These are phyloP conservation scores for Chrysocyon brachyurus DNA, from an alignment of 2,797 vertebrate species.

Conservation along the genomic window DNA sequence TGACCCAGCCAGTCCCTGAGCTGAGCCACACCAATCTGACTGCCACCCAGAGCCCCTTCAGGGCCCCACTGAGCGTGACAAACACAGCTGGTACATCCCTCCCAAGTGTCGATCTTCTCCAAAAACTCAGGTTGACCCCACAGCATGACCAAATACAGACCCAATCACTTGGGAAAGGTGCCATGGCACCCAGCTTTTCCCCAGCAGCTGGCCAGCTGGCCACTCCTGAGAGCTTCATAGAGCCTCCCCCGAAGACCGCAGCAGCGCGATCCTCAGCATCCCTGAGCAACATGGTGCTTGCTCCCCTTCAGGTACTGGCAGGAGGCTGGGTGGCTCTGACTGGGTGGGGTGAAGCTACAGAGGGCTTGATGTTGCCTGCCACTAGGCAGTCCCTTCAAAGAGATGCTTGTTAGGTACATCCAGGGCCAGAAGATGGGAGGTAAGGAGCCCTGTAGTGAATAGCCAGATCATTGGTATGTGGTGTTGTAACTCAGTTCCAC, in stretches of 20 bases:
- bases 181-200: constrained; percentile 92
- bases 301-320: constrained; percentile 89
- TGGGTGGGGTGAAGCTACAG: neutral
- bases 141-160: constrained; percentile 90
- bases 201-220: constrained; percentile 91
- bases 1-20: constrained; percentile 89
- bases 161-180: constrained; percentile 90
- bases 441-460: neutral
- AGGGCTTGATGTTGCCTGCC: neutral
- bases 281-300: constrained; percentile 88
- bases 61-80: constrained; percentile 83
- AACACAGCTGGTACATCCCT: constrained; percentile 85
- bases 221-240: constrained; percentile 97
- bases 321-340: neutral
- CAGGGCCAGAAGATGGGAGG: neutral
- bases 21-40: constrained; percentile 83
- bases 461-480: neutral
- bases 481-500: neutral
- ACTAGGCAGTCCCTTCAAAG: neutral
- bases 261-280: constrained; percentile 74
- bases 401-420: neutral
- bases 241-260: constrained; percentile 89
- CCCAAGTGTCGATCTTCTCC: constrained; percentile 91
- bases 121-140: constrained; percentile 93
- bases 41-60: constrained; percentile 87